A percentile compares a stretch with the other conserved stretches of the same genome.
Conservation (phyloP, 2,113 vertebrate genomes). For the Vulpes vulpes region DNA sequence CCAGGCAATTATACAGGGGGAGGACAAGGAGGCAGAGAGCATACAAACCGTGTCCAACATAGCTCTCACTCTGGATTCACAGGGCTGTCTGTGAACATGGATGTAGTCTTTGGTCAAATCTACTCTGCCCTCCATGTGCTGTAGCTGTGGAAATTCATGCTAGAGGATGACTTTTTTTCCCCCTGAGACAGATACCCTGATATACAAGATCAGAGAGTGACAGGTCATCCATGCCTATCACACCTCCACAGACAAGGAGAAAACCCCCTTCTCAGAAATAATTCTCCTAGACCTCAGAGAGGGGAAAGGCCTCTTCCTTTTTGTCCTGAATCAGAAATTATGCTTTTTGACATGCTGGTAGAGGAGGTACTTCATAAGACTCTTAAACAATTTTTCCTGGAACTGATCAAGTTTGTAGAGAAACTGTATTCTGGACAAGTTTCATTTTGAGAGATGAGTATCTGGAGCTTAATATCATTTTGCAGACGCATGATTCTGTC, state of each 20-base stretch:
- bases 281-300: background rate
- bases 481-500: background rate
- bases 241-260: background rate
- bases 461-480: background rate
- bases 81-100: background rate
- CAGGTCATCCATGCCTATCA: background rate
- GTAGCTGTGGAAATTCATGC: background rate
- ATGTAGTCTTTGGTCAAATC: background rate
- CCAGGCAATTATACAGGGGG: background rate
- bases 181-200: background rate
- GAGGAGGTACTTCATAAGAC: background rate
- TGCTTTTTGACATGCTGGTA: background rate
- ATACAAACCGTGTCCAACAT: background rate
- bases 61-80: background rate
- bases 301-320: background rate
- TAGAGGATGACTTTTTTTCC: background rate
- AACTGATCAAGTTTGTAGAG: background rate
- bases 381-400: background rate
- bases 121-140: background rate
- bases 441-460: background rate
- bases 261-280: background rate
- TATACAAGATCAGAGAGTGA: background rate
- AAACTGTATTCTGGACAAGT: background rate
- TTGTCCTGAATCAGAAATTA: background rate
- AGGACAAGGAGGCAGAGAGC: background rate